Percentiles rank a stretch among this genome's conserved stretches.
Conservation (phyloP, 2,797 vertebrate genomes). For the Heliangelus exortis region DNA sequence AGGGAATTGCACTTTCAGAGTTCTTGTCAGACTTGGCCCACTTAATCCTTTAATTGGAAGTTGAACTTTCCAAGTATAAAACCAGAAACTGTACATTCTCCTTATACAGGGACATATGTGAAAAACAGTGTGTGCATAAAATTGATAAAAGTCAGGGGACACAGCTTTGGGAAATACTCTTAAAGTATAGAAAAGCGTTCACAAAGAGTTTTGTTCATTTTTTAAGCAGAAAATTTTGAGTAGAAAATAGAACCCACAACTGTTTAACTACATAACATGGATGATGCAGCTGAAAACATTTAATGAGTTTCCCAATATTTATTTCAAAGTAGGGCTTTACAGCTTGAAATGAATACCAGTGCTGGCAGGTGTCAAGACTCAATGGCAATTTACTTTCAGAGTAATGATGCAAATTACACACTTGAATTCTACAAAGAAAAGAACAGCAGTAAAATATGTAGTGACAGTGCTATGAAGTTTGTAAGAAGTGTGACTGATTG, state of each 20-base stretch:
- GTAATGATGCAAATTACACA: conserved; percentile 61
- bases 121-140: neutral
- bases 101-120: neutral
- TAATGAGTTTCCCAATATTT: conserved; percentile 67
- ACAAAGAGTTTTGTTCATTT: neutral
- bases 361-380: conserved; percentile 71
- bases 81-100: neutral
- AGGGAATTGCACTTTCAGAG: neutral
- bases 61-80: conserved; percentile 31
- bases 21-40: conserved; percentile 8
- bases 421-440: conserved; percentile 62
- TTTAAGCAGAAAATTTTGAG: neutral
- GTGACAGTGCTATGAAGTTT: conserved; percentile 26
- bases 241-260: conserved; percentile 31
- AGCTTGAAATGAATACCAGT: conserved; percentile 70
- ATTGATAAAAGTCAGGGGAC: neutral
- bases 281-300: conserved; percentile 54
- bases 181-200: neutral
- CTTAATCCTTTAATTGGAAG: conserved; percentile 44
- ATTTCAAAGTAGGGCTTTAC: conserved; percentile 70
- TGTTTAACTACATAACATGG: conserved; percentile 19
- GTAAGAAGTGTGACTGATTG: neutral
- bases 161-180: neutral
- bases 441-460: conserved; percentile 9
- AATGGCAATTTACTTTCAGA: conserved; percentile 60